Evolutionary conservation across 2,113 vertebrate species (phyloP).

Genomic region (Merops nubicus): DNA sequence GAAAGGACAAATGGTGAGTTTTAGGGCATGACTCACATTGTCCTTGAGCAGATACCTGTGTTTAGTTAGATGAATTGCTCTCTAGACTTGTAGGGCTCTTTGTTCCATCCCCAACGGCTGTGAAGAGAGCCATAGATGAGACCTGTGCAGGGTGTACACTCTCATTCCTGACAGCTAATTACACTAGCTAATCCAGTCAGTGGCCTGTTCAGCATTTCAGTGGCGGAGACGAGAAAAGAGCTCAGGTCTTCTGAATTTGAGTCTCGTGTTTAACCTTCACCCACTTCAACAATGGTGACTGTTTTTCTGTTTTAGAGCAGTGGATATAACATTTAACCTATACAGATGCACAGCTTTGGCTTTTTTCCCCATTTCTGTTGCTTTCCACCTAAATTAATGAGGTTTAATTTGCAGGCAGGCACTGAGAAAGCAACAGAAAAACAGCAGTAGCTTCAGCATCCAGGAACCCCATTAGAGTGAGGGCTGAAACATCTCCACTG

Average conservation of each 20-base stretch:
- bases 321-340: neutral
- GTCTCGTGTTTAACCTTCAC: neutral
- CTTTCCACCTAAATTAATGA: neutral
- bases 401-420: neutral
- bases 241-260: neutral
- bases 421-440: neutral
- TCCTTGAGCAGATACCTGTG: neutral
- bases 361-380: neutral
- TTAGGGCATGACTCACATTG: neutral
- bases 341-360: neutral
- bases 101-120: neutral
- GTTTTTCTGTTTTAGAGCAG: neutral
- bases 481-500: neutral
- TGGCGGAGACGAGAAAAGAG: neutral
- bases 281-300: neutral
- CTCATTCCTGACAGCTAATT: neutral
- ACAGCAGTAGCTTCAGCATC: neutral
- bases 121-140: neutral
- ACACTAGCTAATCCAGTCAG: neutral
- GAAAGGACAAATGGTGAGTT: neutral
- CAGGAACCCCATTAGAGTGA: neutral
- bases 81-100: neutral
- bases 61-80: neutral
- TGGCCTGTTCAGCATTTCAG: neutral
- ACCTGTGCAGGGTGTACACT: neutral